phyloP scores from a whole-genome alignment of 1,140 invertebrate genomes.

The Eulimnadia texana region DNA sequence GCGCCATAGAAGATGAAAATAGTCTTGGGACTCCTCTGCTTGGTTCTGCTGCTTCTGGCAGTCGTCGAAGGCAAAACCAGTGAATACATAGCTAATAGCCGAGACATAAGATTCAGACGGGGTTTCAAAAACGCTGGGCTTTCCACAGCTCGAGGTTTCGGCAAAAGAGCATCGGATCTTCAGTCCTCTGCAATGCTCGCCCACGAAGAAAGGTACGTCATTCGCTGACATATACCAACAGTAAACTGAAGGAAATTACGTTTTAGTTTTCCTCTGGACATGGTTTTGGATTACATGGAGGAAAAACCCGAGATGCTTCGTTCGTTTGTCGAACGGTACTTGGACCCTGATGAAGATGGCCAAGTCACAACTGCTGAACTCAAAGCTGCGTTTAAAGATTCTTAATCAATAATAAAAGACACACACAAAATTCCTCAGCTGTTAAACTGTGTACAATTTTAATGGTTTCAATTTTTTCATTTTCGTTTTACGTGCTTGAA shows the following conservation, averaged over 20 bases:
- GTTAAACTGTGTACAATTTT: neutral
- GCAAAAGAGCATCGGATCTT: neutral
- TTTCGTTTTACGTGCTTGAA: neutral
- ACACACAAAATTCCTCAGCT: neutral
- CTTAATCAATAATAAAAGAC: neutral
- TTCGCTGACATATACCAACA: too few species aligned
- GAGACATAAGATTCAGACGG: neutral
- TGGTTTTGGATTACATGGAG: neutral
- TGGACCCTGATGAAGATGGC: slow-evolving; percentile 3
- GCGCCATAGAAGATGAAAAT: neutral
- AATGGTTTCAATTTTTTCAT: neutral
- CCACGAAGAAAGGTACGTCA: neutral
- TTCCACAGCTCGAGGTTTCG: slow-evolving; percentile 4
- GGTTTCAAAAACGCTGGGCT: slow-evolving; percentile 7
- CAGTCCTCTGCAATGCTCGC: neutral
- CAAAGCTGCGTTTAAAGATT: neutral
- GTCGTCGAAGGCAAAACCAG: neutral
- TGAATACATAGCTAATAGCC: neutral
- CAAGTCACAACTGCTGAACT: neutral
- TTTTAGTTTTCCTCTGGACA: slow-evolving; percentile 9
- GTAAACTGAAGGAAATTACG: neutral
- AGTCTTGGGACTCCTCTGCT: neutral
- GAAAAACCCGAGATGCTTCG: slow-evolving; percentile 4
- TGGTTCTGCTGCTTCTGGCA: neutral
- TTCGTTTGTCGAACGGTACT: neutral